A percentile compares a stretch with the other conserved stretches of the same genome.
Evolutionary conservation across 2,888 invertebrate species (phyloP).

Genomic region (Homarus gammarus): DNA sequence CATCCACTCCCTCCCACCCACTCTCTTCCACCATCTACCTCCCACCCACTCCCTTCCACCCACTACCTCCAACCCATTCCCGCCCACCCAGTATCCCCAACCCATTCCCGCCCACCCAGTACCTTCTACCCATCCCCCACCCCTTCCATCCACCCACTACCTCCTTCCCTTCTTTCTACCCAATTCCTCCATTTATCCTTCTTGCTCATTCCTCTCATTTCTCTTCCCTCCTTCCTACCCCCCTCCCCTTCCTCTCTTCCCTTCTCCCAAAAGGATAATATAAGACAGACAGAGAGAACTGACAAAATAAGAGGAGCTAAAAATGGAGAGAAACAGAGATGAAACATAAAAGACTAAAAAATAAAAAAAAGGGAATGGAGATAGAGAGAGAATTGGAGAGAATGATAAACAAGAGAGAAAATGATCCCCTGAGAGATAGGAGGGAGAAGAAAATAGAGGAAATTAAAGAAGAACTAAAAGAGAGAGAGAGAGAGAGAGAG

Average conservation of each 20-base stretch:
- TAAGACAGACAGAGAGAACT: background rate
- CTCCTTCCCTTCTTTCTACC: background rate
- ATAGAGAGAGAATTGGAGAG: background rate
- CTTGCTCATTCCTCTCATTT: background rate
- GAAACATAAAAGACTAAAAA: too few species aligned
- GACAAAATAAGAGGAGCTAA: background rate
- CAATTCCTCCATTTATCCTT: too few species aligned
- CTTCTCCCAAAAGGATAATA: background rate
- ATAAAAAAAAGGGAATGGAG: too few species aligned
- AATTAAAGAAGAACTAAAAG: background rate
- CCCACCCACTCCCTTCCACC: background rate
- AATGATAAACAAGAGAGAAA: background rate
- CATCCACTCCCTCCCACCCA: background rate
- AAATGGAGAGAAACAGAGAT: too few species aligned
- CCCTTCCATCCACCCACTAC: background rate
- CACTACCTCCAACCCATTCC: background rate
- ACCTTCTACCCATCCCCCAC: background rate
- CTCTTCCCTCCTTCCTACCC: background rate
- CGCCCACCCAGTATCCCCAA: background rate
- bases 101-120: background rate
- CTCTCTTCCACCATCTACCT: background rate
- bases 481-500: slow-evolving; percentile 38
- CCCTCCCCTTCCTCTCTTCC: background rate
- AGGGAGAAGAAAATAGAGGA: background rate
- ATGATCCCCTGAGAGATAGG: background rate